Conservation (phyloP, 2,113 vertebrate genomes). For the Ascaphus truei region DNA sequence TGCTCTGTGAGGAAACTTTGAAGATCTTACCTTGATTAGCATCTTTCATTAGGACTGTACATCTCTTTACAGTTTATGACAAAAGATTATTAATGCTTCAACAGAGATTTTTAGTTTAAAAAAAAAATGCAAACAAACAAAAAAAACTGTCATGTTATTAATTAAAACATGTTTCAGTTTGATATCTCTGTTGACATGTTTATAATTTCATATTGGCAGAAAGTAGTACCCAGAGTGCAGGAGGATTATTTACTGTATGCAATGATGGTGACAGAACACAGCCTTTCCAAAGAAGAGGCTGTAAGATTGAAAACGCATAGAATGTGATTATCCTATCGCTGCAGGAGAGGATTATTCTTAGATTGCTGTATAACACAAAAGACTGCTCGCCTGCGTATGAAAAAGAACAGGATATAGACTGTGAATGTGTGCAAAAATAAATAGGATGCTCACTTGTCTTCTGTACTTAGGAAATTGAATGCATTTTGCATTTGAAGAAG, state of each 20-base stretch:
- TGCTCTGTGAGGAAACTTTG: too few relatives aligned
- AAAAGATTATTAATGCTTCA: too few relatives aligned
- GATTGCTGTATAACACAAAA: conserved; percentile 32
- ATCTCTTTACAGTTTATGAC: too few relatives aligned
- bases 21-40: too few relatives aligned
- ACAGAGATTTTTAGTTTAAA: too few relatives aligned
- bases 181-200: conserved; percentile 26
- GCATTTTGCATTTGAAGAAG: too few relatives aligned
- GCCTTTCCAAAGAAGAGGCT: conserved; percentile 6
- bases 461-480: background rate
- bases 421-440: conserved; percentile 2
- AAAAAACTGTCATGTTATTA: conserved; percentile 25
- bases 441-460: background rate
- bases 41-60: too few relatives aligned
- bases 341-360: conserved; percentile 21
- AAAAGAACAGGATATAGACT: conserved; percentile 22
- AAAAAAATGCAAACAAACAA: background rate
- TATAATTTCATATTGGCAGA: conserved; percentile 41
- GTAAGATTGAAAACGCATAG: conserved; percentile 16
- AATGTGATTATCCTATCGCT: conserved; percentile 28
- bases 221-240: conserved; percentile 31
- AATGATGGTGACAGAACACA: conserved; percentile 39
- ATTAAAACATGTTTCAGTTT: background rate
- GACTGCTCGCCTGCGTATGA: background rate
- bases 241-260: conserved; percentile 37